Evolutionary conservation across 2,113 vertebrate species (phyloP), one percentile per base, ranked within the genome.

Genomic region (Chloropsis hardwickii): DNA sequence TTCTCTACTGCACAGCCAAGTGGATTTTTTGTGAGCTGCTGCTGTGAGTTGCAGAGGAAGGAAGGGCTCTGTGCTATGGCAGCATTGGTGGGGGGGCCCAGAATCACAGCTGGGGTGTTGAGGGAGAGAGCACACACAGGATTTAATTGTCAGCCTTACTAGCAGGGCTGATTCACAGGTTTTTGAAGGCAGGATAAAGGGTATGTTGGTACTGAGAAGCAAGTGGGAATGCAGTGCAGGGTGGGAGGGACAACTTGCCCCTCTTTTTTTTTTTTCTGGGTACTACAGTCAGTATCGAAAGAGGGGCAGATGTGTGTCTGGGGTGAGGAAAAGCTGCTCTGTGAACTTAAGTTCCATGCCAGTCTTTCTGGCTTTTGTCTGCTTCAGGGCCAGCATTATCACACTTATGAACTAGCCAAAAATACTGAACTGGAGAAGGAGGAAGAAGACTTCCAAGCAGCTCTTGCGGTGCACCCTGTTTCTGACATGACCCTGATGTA

Each of bases 401-500:
- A 77, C 50, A 99, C 99, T 51, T 99, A 99, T 17, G 99, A 99
- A 96, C 94, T 99, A 40, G 98, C 98, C 70, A 99, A 99, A 97
- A 99, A 99, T 29, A 98, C 98, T 8, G 99, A 99, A 91, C 99
- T 98, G 0, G 99, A 99, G 96, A 98, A 98, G 11, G 98, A 99
- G 78, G 98, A 99, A 56, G 98, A 98, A 37, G n/a, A 97, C 54
- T 99, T 99, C 91, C 98, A 98, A 81, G 98, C 97, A 6, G 98
- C 99, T 70, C 98, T 99, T 54, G 97, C 99, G 0, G 99, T 99
- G 50, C 98, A 99, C 86, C 99, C 99, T 0, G 98, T 99, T n/a
- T 98, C 99, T 0, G 99, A 99, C 17, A 92, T 98, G 6, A 98
- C 97, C 14, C 98, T 99, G 86, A 99, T 99, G 99, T 99, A 99